Evolutionary conservation across 2,113 vertebrate species (phyloP), one percentile per base, ranked within the genome.

Genomic region (Coptodon bakossiorum): DNA sequence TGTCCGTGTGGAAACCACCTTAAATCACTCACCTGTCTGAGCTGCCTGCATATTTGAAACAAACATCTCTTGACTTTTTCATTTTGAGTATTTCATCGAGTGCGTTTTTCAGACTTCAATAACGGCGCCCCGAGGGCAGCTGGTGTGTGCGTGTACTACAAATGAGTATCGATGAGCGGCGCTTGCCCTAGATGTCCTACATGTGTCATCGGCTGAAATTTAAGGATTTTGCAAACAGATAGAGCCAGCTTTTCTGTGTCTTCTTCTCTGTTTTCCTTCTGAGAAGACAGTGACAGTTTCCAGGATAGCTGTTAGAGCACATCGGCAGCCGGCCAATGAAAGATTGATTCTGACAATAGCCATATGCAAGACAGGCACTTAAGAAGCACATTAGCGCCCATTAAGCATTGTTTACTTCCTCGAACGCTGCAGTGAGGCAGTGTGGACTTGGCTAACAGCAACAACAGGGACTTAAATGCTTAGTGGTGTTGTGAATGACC

Each of bases 391-490:
- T 95, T 96, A 96, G 90, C 87, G 48, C 31, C 93, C 94, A 95
- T 96, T 96, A 95, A 89, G 91, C 24, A 89, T 91, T 95, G 94
- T 96, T 95, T 94, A 93, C 93, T 91, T 94, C 91, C 91, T 61
- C 83, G 83, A 89, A 82, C 34, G 22, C 85, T 81, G 84, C 89
- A 78, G 88, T 82, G 78, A 66, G 82, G 88, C 78, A 71, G 82
- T 68, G 88, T 53, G 68, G 88, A 88, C 88, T 89, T 90, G 94
- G 93, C 88, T 86, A 85, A 86, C 73, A 68, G 63, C 63, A 84
- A 88, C 90, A 83, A 89, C 85, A 82, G 57, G 80, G 89, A 84
- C 82, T 93, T 94, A 92, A 94, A 94, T 93, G 92, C 93, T 93
- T 89, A 92, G 91, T 34, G 53, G 63, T 61, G 91, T 88, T 93